Base-by-base conservation (phyloP, 1,140 invertebrate genomes). In the Camponotus pennsylvanicus region DNA sequence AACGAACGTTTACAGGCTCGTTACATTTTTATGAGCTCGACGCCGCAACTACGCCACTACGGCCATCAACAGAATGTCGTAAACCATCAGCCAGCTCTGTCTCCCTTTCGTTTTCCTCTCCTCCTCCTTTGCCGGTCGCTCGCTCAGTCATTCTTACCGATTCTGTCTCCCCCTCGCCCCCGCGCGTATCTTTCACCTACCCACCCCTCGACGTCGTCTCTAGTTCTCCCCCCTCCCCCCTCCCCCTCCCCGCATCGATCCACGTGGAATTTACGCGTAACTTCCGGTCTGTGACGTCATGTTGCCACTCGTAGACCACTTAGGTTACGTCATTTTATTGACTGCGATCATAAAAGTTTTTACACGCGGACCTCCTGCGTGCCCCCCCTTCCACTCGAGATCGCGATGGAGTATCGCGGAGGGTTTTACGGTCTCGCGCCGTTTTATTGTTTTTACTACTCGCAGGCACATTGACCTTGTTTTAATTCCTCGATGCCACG, bases 1-100 rank as follows among this genome's bases (percentile, higher is more conserved):
- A 95, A 94, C 93, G 94, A 95, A 94, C 95, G 95, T 95, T 95
- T 95, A 95, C 95, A 95, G 93, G 94, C 95, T 95, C 95, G 95
- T 95, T 95, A 95, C 94, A 95, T 95, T 95, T 95, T 95, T 95
- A 95, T 95, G 95, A 91, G 93, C 94, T 94, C 94, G 93, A 93
- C 93, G 94, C 88, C 93, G 92, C 93, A 93, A 91, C 91, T 91
- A 91, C 92, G 91, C 90, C 89, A 92, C 94, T 93, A 92, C 90
- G 92, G 87, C 94, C 94, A 95, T 95, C 94, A 94, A 92, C 94
- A 91, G 91, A 93, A 94, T 92, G 93, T 94, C 94, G 94, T 95
- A 95, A 95, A 94, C 92, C 94, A 94, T 95, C 93, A 92, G 90
- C 86, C 88, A 86, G 87, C 83, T 90, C 84, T 75, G 79, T 70